Evolutionary conservation across 2,797 vertebrate species (phyloP).

Genomic region (Sparus aurata): DNA sequence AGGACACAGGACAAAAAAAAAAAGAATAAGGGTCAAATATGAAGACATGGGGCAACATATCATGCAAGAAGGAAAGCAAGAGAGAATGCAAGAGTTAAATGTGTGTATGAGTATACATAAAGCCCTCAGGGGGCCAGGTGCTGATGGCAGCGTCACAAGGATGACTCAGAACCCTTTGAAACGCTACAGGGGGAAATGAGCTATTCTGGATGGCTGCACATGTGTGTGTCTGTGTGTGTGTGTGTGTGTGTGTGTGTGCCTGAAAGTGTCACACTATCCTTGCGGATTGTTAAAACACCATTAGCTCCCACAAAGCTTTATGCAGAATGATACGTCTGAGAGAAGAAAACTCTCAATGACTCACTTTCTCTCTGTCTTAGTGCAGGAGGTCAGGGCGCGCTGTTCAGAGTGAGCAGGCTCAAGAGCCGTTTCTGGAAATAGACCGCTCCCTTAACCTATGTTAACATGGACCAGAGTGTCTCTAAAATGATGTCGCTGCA

Average conservation of each 20-base stretch:
- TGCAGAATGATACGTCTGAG: conserved; percentile 11
- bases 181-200: conserved; percentile 41
- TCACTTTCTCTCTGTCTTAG: conserved; percentile 35
- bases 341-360: conserved; percentile 35
- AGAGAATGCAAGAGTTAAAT: not conserved
- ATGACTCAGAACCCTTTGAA: conserved; percentile 63
- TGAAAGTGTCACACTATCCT: conserved; percentile 43
- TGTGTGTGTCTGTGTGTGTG: not conserved
- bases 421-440: conserved; percentile 49
- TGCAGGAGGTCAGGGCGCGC: conserved; percentile 39
- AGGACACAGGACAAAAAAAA: not conserved
- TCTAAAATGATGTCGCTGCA: conserved; percentile 27
- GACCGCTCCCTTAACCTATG: conserved; percentile 23
- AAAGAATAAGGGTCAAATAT: not conserved
- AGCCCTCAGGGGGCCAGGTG: conserved; percentile 34
- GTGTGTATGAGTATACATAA: not conserved
- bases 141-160: conserved; percentile 25
- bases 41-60: not conserved
- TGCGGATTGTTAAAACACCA: conserved; percentile 41
- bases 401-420: conserved; percentile 28
- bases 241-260: not conserved
- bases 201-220: conserved; percentile 17
- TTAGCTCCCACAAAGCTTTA: conserved; percentile 43
- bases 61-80: not conserved
- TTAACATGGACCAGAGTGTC: conserved; percentile 31